A percentile compares a stretch with the other conserved stretches of the same genome.
phyloP scores from a whole-genome alignment of 2,113 vertebrate genomes.

The Lamprotornis superbus region DNA sequence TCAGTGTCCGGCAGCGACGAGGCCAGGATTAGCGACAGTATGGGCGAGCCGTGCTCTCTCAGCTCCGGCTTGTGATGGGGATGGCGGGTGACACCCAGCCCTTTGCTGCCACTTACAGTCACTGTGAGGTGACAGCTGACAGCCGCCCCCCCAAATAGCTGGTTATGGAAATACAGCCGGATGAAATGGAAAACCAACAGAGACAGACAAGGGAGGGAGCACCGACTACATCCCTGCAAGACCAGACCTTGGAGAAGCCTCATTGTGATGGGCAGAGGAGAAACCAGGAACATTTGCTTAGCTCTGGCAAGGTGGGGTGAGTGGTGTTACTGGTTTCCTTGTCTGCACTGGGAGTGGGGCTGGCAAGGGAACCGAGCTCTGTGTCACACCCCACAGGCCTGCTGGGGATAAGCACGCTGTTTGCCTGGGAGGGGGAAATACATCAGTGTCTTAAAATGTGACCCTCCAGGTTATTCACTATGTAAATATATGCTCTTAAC shows the following conservation, averaged over 20 bases:
- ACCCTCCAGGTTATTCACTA: not conserved
- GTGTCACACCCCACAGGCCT: not conserved
- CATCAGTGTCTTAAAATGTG: not conserved
- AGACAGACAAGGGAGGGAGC: not conserved
- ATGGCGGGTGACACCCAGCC: rapidly evolving
- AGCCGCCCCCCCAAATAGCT: not conserved
- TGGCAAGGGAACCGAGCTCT: not conserved
- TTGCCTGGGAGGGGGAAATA: not conserved
- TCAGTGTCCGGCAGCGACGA: not conserved
- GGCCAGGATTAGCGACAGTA: rapidly evolving
- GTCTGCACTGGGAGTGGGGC: not conserved
- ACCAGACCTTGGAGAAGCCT: not conserved
- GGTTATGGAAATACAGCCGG: rapidly evolving
- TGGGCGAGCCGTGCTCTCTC: not conserved
- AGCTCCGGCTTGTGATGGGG: rapidly evolving
- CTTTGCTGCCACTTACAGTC: not conserved
- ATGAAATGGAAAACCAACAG: not conserved
- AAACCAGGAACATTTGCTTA: not conserved
- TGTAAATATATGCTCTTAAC: not conserved
- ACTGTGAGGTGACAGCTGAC: not conserved
- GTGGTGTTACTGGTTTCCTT: not conserved
- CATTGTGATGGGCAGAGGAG: rapidly evolving
- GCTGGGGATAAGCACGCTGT: rapidly evolving
- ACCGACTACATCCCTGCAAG: not conserved
- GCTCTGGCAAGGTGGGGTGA: not conserved